A percentile compares a stretch with the other conserved stretches of the same genome.
phyloP scores from a whole-genome alignment of 2,113 vertebrate genomes.

The Bos javanicus region DNA sequence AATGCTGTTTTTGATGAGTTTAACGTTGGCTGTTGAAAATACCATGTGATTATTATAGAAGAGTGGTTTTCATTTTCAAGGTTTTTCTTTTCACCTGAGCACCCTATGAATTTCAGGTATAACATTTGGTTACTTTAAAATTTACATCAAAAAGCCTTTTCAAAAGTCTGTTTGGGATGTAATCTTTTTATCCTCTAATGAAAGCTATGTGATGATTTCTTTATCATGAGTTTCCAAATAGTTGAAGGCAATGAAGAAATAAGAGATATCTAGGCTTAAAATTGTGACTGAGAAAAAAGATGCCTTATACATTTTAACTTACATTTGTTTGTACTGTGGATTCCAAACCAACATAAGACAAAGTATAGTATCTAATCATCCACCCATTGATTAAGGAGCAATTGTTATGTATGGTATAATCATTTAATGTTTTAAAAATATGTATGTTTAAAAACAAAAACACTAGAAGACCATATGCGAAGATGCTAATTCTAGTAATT shows the following conservation, averaged over 20 bases:
- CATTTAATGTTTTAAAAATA: not conserved
- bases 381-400: not conserved
- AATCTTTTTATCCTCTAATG: not conserved
- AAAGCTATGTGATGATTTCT: not conserved
- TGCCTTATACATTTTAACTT: not conserved
- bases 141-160: not conserved
- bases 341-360: not conserved
- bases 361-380: not conserved
- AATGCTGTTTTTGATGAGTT: conserved; percentile 48
- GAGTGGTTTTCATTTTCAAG: not conserved
- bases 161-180: not conserved
- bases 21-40: not conserved
- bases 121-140: conserved; percentile 6
- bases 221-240: conserved; percentile 9
- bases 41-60: conserved; percentile 19
- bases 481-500: not conserved
- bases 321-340: not conserved
- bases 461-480: not conserved
- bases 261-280: not conserved
- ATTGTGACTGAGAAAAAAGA: not conserved
- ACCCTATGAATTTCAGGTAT: not conserved
- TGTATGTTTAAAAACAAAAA: not conserved
- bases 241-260: not conserved
- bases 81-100: not conserved
- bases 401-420: not conserved